A percentile compares a stretch with the other conserved stretches of the same genome.
phyloP scores from a whole-genome alignment of 2,113 vertebrate species.

The Alces alces region DNA sequence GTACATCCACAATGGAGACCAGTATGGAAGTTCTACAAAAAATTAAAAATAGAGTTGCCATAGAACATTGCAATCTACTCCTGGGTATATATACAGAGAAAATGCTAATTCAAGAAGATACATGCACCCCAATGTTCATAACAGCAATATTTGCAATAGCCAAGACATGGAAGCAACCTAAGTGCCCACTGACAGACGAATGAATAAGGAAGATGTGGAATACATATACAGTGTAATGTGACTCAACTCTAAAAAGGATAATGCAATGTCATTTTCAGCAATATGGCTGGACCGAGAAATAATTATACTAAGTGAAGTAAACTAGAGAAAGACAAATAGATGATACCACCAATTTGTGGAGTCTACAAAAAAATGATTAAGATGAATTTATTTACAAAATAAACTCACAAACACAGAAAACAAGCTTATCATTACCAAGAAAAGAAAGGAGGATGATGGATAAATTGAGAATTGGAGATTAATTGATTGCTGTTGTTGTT shows the following conservation, averaged over 20 bases:
- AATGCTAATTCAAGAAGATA: neutral
- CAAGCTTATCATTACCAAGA: neutral
- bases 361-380: neutral
- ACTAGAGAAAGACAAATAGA: neutral
- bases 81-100: neutral
- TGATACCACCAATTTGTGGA: neutral
- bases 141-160: neutral
- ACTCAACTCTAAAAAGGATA: neutral
- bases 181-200: neutral
- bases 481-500: neutral
- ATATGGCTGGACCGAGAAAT: neutral
- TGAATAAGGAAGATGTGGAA: neutral
- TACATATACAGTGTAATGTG: neutral
- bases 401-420: neutral
- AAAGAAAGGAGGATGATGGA: neutral
- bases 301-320: neutral
- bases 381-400: neutral
- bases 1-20: neutral
- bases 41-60: neutral
- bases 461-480: neutral
- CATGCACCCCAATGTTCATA: neutral
- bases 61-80: neutral
- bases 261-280: neutral
- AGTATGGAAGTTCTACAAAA: neutral
- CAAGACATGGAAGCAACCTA: neutral